Evolutionary conservation across 2,888 invertebrate species (phyloP).

Genomic region (Gonocerus acuteangulatus): DNA sequence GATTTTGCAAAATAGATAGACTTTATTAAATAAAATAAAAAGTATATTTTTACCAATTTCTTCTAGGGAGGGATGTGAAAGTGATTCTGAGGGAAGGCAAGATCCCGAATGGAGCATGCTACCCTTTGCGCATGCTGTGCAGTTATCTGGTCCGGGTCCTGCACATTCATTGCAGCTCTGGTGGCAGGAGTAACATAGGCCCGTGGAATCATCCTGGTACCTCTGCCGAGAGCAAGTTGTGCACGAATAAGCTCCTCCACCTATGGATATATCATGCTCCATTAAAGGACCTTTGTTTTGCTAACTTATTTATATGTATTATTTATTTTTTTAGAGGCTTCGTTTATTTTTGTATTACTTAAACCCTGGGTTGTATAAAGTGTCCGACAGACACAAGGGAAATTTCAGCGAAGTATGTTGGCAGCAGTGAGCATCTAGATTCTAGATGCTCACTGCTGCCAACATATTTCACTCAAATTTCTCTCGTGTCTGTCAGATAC

Average conservation of each 20-base stretch:
- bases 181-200: conserved; percentile 32
- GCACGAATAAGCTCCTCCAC: conserved; percentile 33
- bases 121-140: conserved; percentile 28
- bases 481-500: too few relatives aligned
- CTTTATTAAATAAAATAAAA: too few relatives aligned
- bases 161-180: conserved; percentile 25
- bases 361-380: too few relatives aligned
- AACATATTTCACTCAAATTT: too few relatives aligned
- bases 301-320: too few relatives aligned
- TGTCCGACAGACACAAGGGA: too few relatives aligned
- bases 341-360: too few relatives aligned
- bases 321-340: too few relatives aligned
- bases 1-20: too few relatives aligned
- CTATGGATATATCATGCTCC: background rate
- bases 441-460: too few relatives aligned
- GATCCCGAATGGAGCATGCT: conserved; percentile 26
- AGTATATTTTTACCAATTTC: background rate
- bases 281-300: background rate
- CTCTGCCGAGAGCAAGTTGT: conserved; percentile 29
- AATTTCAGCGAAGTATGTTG: too few relatives aligned
- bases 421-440: too few relatives aligned
- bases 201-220: conserved; percentile 29
- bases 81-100: conserved; percentile 27
- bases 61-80: conserved; percentile 2
- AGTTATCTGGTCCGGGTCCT: conserved; percentile 25